phyloP scores from a whole-genome alignment of 2,797 vertebrate species.

The Arrhamphus sclerolepis region DNA sequence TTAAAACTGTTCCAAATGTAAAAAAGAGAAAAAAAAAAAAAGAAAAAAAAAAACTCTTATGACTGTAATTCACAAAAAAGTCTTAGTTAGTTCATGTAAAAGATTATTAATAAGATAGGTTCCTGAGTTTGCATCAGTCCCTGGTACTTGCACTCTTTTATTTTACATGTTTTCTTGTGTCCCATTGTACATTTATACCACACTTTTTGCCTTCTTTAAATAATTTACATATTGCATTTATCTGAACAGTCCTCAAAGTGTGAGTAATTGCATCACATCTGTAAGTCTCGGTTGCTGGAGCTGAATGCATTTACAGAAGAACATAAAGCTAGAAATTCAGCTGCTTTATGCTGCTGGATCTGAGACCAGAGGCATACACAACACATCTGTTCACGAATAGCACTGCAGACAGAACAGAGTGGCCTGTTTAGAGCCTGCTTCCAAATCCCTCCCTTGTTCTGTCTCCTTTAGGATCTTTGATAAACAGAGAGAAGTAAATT shows the following conservation, averaged over 20 bases:
- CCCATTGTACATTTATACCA: slow-evolving; percentile 10
- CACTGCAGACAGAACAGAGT: slow-evolving; percentile 23
- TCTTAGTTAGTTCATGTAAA: too few relatives aligned
- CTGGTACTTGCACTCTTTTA: not conserved
- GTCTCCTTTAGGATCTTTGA: slow-evolving; percentile 7
- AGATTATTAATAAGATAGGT: too few relatives aligned
- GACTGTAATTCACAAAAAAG: too few relatives aligned
- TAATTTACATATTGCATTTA: slow-evolving; percentile 9
- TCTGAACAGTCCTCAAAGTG: not conserved
- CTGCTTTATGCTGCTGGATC: slow-evolving; percentile 6
- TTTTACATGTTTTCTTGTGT: slow-evolving; percentile 8
- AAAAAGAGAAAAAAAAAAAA: too few relatives aligned
- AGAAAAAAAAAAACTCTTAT: too few relatives aligned
- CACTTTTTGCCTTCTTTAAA: not conserved
- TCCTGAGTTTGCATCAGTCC: too few relatives aligned
- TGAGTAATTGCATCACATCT: not conserved
- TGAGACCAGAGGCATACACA: slow-evolving; percentile 28
- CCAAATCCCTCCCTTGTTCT: slow-evolving; percentile 16
- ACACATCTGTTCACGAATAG: slow-evolving; percentile 56
- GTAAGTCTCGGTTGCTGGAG: not conserved
- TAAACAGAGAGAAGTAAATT: slow-evolving; percentile 7
- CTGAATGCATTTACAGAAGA: not conserved
- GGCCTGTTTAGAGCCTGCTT: slow-evolving; percentile 29
- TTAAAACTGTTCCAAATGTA: too few relatives aligned
- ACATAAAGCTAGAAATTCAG: not conserved